Percentiles rank a stretch among this genome's conserved stretches.
Evolutionary conservation across 2,113 vertebrate genomes (phyloP).

Genomic region (Cyanoderma ruficeps): DNA sequence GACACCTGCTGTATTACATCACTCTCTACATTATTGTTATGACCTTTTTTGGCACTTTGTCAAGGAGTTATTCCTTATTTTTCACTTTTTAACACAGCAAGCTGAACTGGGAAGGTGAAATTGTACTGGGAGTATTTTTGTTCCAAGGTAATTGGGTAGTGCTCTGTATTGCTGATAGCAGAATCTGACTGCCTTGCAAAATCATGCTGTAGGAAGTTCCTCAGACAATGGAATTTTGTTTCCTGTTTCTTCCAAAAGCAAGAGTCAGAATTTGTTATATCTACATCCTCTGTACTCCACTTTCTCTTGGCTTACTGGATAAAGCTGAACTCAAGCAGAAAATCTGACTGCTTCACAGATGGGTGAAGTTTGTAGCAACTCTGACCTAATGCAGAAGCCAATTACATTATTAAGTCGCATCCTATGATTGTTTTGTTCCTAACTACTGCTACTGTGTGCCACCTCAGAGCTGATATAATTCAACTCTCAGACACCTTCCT

Average conservation of each 20-base stretch:
- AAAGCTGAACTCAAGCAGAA: not conserved
- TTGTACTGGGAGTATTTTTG: not conserved
- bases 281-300: not conserved
- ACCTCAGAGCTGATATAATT: not conserved
- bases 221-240: not conserved
- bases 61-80: not conserved
- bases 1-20: not conserved
- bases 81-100: not conserved
- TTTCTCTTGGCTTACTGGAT: not conserved
- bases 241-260: conserved; percentile 15
- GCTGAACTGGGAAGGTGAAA: not conserved
- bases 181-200: not conserved
- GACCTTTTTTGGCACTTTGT: not conserved
- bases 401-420: not conserved
- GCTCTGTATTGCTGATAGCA: not conserved
- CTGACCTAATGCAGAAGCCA: not conserved
- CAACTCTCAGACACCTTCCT: not conserved
- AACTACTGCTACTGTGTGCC: not conserved
- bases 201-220: not conserved
- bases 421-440: not conserved
- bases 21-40: not conserved
- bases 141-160: not conserved
- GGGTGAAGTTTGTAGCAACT: not conserved
- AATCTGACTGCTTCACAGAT: not conserved
- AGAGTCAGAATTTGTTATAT: not conserved